Evolutionary conservation across 2,888 invertebrate species (phyloP).

Genomic region (Augochlorella aurata): DNA sequence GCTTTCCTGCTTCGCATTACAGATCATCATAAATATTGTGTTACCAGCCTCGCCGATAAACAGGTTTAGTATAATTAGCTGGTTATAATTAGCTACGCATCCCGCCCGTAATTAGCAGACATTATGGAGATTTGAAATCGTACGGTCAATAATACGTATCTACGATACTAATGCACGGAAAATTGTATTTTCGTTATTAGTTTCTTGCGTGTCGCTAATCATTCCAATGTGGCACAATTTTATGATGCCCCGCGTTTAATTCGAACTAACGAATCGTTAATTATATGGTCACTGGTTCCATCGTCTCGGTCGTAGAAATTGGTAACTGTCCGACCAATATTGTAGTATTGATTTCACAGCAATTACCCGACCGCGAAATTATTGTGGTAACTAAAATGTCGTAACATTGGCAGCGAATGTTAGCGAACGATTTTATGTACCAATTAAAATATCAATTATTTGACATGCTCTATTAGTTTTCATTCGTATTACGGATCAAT

Average conservation of each 20-base stretch:
- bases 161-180: neutral
- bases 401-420: neutral
- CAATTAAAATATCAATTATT: too few relatives aligned
- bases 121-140: neutral
- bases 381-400: slow-evolving; percentile 12
- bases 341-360: slow-evolving; percentile 10
- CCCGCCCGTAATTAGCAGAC: neutral
- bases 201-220: slow-evolving; percentile 5
- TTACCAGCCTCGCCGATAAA: neutral
- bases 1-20: too few relatives aligned
- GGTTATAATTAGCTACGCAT: neutral
- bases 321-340: neutral
- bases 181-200: slow-evolving; percentile 1
- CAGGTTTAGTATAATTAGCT: neutral
- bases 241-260: neutral
- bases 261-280: slow-evolving; percentile 26
- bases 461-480: too few relatives aligned
- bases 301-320: slow-evolving; percentile 27
- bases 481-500: too few relatives aligned
- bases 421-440: neutral
- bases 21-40: too few relatives aligned
- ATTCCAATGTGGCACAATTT: neutral
- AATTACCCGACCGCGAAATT: slow-evolving; percentile 27
- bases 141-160: neutral
- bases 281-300: slow-evolving; percentile 13